Conservation (phyloP, 1,140 invertebrate species). For the Zaprionus camerounensis region DNA sequence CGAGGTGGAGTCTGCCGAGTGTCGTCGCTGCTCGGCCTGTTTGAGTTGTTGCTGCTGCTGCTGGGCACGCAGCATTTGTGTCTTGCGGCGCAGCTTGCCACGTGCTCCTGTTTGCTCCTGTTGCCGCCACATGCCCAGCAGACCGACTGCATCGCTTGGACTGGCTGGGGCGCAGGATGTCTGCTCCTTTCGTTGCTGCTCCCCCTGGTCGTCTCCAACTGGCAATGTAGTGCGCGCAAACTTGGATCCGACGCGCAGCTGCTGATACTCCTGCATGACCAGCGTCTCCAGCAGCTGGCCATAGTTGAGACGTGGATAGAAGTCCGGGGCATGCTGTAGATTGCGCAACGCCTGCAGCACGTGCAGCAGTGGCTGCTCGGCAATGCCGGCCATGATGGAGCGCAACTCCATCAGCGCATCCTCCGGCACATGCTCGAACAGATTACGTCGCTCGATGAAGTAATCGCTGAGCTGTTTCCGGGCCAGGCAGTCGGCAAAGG, state of each 20-base stretch:
- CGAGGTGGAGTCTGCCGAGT: slow-evolving; percentile 72
- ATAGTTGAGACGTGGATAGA: slow-evolving; percentile 88
- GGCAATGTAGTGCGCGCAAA: slow-evolving; percentile 44
- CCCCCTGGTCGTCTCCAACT: background rate
- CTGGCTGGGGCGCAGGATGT: background rate
- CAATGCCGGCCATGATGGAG: slow-evolving; percentile 88
- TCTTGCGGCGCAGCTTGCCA: slow-evolving; percentile 62
- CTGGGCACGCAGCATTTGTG: slow-evolving; percentile 76
- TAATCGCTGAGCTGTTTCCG: slow-evolving; percentile 88
- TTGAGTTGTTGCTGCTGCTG: slow-evolving; percentile 54
- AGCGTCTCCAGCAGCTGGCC: slow-evolving; percentile 87
- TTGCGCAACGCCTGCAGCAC: slow-evolving; percentile 88
- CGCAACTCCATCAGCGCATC: slow-evolving; percentile 88
- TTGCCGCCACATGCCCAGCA: slow-evolving; percentile 70
- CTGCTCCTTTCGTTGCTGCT: background rate
- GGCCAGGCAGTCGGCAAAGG: slow-evolving; percentile 86
- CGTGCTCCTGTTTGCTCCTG: slow-evolving; percentile 60
- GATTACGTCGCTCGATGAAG: slow-evolving; percentile 89
- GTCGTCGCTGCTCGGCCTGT: slow-evolving; percentile 51
- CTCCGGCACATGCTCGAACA: slow-evolving; percentile 89
- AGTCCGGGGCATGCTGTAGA: slow-evolving; percentile 87
- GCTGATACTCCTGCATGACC: slow-evolving; percentile 85
- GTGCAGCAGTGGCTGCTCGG: slow-evolving; percentile 89
- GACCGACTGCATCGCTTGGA: slow-evolving; percentile 53
- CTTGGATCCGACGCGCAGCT: slow-evolving; percentile 73